phyloP scores from a whole-genome alignment of 2,113 vertebrate species.

The Maccullochella peelii region DNA sequence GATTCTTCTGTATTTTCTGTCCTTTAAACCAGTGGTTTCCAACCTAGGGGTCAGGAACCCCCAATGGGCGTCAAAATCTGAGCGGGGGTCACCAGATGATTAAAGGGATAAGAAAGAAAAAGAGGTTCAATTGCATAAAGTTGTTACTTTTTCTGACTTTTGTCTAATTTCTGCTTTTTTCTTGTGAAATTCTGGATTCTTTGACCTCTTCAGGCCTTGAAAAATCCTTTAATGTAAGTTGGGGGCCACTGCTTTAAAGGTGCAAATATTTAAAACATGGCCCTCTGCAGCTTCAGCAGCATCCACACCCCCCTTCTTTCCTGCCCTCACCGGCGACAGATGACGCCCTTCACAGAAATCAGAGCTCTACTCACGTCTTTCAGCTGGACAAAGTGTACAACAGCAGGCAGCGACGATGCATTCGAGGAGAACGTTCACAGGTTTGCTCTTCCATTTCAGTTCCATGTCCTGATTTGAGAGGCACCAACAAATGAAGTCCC shows the following conservation, averaged over 20 bases:
- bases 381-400: slow-evolving; percentile 53
- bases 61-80: too few relatives aligned
- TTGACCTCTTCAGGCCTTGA: too few relatives aligned
- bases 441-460: slow-evolving; percentile 63
- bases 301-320: not conserved
- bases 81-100: not conserved
- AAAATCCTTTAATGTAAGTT: too few relatives aligned
- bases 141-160: not conserved
- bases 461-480: slow-evolving; percentile 80
- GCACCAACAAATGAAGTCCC: slow-evolving; percentile 71
- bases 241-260: not conserved
- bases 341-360: not conserved
- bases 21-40: not conserved
- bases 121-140: not conserved
- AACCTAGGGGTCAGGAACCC: not conserved
- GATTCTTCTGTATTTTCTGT: not conserved
- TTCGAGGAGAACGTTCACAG: slow-evolving; percentile 63
- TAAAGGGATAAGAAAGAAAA: not conserved
- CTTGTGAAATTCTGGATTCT: not conserved
- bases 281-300: slow-evolving; percentile 12
- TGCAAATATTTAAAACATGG: too few relatives aligned
- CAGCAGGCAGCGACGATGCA: slow-evolving; percentile 62
- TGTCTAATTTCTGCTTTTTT: not conserved
- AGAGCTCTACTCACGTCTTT: slow-evolving; percentile 80
- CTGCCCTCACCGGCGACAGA: not conserved